A percentile compares a stretch with the other conserved stretches of the same genome.
Conservation (phyloP, 2,113 vertebrate species). For the Gila orcuttii region DNA sequence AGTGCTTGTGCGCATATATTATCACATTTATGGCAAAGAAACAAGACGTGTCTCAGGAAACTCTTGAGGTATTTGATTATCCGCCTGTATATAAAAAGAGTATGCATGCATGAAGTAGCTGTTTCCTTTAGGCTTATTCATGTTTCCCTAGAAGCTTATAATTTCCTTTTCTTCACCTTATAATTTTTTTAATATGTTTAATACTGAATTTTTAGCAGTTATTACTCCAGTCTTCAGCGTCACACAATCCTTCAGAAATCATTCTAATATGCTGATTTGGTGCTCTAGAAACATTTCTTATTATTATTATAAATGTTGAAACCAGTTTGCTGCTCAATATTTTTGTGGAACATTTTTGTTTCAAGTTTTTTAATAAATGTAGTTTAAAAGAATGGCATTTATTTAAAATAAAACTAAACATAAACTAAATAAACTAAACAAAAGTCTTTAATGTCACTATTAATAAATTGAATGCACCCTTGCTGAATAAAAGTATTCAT, state of each 20-base stretch:
- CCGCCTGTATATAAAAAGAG: neutral
- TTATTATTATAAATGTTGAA: neutral
- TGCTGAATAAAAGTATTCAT: too few species aligned
- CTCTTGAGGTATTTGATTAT: conserved; percentile 35
- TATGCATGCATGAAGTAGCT: neutral
- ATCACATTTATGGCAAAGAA: conserved; percentile 26
- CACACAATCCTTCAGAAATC: neutral
- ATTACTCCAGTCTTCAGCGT: neutral
- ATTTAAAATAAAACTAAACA: neutral
- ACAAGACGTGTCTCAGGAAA: conserved; percentile 28
- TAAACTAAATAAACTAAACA: too few species aligned
- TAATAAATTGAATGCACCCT: too few species aligned
- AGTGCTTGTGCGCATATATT: conserved; percentile 25
- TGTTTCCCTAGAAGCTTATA: neutral
- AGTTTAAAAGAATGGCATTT: neutral
- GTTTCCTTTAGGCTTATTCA: neutral
- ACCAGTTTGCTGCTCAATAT: too few species aligned
- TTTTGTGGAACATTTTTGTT: too few species aligned
- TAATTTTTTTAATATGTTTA: neutral
- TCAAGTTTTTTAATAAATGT: neutral
- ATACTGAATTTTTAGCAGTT: neutral
- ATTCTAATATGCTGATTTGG: neutral
- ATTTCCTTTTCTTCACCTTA: neutral
- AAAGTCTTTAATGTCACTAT: too few species aligned
- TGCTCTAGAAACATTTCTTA: neutral